A percentile compares a stretch with the other conserved stretches of the same genome.
phyloP scores from a whole-genome alignment of 2,113 vertebrate genomes.

The Hyperopisus bebe region DNA sequence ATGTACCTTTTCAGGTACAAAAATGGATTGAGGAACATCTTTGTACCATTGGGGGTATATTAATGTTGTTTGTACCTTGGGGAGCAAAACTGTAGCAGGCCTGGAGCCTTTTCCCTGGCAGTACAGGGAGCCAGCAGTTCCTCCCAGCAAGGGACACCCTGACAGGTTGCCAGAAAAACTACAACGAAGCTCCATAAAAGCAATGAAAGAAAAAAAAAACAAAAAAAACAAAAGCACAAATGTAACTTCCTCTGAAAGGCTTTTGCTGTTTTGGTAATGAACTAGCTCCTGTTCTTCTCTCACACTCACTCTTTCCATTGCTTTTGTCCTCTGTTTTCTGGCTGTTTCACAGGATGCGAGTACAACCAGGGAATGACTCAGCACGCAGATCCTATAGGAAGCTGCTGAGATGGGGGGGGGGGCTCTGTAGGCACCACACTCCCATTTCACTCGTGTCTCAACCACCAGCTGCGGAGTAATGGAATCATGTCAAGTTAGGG shows the following conservation, averaged over 20 bases:
- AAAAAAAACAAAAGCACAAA: no score
- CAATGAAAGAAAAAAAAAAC: background rate
- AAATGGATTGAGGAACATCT: background rate
- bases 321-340: background rate
- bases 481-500: slow-evolving; percentile 29
- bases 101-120: background rate
- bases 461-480: background rate
- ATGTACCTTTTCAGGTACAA: background rate
- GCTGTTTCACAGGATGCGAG: background rate
- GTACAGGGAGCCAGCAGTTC: background rate
- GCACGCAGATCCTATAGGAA: background rate
- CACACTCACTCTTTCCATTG: background rate
- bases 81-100: background rate
- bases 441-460: background rate
- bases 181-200: background rate
- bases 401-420: background rate
- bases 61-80: background rate
- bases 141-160: no score
- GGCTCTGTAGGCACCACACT: background rate
- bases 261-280: background rate
- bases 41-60: background rate
- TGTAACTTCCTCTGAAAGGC: background rate
- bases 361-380: background rate
- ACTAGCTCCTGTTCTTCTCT: background rate
- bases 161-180: background rate